A percentile compares a stretch with the other conserved stretches of the same genome.
These are phyloP conservation scores for Chaitophorus viminalis DNA, from an alignment of 2,888 invertebrate genomes.

Conservation along the genomic window DNA sequence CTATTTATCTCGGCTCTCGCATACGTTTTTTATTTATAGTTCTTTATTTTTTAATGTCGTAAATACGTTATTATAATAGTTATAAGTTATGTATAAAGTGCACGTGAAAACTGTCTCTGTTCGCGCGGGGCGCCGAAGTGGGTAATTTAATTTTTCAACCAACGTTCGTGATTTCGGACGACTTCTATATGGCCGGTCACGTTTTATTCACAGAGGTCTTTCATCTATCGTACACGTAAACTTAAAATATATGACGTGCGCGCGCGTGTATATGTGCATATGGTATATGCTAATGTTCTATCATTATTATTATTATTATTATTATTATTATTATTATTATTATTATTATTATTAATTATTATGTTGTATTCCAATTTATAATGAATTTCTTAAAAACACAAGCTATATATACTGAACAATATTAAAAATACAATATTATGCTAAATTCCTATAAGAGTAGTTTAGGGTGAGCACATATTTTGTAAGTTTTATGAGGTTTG, in stretches of 20 bases:
- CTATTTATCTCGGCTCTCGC: background rate
- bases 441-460: too few species aligned
- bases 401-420: too few species aligned
- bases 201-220: background rate
- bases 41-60: background rate
- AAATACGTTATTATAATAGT: background rate
- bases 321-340: too few species aligned
- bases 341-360: too few species aligned
- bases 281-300: too few species aligned
- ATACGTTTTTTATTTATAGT: too few species aligned
- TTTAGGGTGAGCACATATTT: too few species aligned
- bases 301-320: too few species aligned
- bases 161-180: slow-evolving; percentile 1
- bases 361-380: too few species aligned
- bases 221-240: background rate
- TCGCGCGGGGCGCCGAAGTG: background rate
- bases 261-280: background rate
- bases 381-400: too few species aligned
- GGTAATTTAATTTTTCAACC: background rate
- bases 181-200: slow-evolving; percentile 10
- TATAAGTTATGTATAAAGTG: background rate
- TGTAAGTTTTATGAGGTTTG: too few species aligned
- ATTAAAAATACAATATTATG: too few species aligned
- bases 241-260: background rate
- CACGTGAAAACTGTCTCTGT: background rate